Conservation (phyloP, 2,113 vertebrate species). For the Malurus elegans region DNA sequence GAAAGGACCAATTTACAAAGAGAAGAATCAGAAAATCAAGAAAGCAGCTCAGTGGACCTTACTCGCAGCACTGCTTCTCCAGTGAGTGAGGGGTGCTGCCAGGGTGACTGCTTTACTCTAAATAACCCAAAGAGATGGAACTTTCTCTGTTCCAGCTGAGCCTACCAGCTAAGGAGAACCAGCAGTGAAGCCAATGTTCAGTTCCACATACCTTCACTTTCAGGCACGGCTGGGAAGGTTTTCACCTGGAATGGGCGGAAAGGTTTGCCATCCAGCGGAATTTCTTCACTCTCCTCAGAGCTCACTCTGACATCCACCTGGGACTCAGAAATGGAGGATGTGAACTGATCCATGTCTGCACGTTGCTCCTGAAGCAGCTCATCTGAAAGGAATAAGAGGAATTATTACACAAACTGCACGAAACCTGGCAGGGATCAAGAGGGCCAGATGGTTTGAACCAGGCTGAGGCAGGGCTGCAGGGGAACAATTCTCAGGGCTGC, state of each 20-base stretch:
- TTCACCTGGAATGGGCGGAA: slow-evolving; percentile 91
- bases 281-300: slow-evolving; percentile 89
- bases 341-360: slow-evolving; percentile 94
- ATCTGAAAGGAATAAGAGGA: slow-evolving; percentile 72
- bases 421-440: not conserved
- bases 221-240: slow-evolving; percentile 84
- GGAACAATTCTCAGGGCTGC: not conserved
- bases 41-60: not conserved
- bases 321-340: slow-evolving; percentile 90
- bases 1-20: not conserved
- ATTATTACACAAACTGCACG: not conserved
- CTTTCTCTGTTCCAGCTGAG: not conserved
- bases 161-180: not conserved
- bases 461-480: not conserved
- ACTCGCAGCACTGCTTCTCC: not conserved
- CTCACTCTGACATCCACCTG: slow-evolving; percentile 88
- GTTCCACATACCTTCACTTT: slow-evolving; percentile 84
- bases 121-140: not conserved
- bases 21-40: not conserved
- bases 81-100: not conserved
- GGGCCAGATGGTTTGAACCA: slow-evolving; percentile 3
- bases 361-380: slow-evolving; percentile 93
- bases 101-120: not conserved
- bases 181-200: not conserved
- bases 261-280: slow-evolving; percentile 80